A percentile compares a stretch with the other conserved stretches of the same genome.
These are phyloP conservation scores for Pipistrellus pipistrellus DNA, from an alignment of 2,797 vertebrate species.

Conservation along the genomic window DNA sequence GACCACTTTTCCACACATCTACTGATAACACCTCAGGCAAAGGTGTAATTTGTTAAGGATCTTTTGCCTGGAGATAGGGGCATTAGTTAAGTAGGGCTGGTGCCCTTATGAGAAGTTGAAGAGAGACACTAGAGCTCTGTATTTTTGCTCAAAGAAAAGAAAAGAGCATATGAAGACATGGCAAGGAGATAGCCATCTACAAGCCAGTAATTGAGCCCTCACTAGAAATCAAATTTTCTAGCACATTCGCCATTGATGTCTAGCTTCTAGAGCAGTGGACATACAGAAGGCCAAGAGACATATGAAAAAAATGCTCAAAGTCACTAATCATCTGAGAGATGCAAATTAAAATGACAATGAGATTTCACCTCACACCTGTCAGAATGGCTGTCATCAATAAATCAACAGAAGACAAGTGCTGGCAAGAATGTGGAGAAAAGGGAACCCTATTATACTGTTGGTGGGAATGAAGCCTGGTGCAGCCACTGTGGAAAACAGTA, in stretches of 20 bases:
- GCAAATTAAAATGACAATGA: too few species aligned
- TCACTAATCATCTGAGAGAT: too few species aligned
- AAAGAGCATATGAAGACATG: neutral
- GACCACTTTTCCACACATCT: slow-evolving; percentile 54
- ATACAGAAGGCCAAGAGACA: too few species aligned
- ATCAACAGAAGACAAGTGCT: too few species aligned
- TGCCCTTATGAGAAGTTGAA: neutral
- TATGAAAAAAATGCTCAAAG: too few species aligned
- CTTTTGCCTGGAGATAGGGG: neutral
- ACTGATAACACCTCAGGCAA: neutral
- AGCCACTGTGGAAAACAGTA: too few species aligned
- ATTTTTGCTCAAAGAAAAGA: neutral
- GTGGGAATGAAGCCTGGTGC: too few species aligned
- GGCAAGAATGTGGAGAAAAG: too few species aligned
- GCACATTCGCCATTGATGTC: neutral
- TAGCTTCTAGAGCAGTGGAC: neutral
- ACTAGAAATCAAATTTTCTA: neutral
- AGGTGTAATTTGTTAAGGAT: slow-evolving; percentile 59
- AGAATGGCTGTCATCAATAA: too few species aligned
- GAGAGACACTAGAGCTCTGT: neutral
- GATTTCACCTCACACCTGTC: too few species aligned
- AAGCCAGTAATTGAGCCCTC: neutral
- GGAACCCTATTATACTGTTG: too few species aligned
- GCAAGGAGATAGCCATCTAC: neutral
- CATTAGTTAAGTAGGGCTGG: neutral